Percentiles rank a stretch among this genome's conserved stretches.
Evolutionary conservation across 2,797 vertebrate species (phyloP).

Genomic region (Falco concolor): DNA sequence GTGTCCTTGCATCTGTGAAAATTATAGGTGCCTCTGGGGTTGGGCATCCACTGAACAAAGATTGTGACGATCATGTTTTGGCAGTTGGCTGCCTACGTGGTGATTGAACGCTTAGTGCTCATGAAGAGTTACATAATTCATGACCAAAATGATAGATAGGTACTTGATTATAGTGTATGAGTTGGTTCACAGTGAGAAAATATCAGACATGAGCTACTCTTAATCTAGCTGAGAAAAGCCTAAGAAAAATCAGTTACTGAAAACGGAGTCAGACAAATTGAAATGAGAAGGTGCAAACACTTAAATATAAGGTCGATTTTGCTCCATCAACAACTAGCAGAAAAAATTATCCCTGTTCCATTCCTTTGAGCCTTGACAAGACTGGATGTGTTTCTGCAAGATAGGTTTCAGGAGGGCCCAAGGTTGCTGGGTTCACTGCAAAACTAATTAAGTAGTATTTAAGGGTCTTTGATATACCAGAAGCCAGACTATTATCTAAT

Average conservation of each 20-base stretch:
- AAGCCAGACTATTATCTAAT: not conserved
- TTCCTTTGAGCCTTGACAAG: not conserved
- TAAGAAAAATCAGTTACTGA: slow-evolving; percentile 42
- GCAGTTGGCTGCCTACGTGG: slow-evolving; percentile 47
- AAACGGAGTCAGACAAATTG: slow-evolving; percentile 13
- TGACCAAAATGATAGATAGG: slow-evolving; percentile 63
- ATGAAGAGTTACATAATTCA: slow-evolving; percentile 58
- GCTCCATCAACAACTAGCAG: not conserved
- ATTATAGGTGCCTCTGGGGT: slow-evolving; percentile 44
- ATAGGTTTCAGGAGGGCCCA: not conserved
- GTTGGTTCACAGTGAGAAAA: slow-evolving; percentile 55
- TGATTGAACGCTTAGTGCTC: slow-evolving; percentile 41
- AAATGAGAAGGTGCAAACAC: slow-evolving; percentile 39
- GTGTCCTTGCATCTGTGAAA: slow-evolving; percentile 28
- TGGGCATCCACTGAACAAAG: slow-evolving; percentile 54
- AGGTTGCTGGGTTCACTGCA: not conserved
- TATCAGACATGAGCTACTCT: slow-evolving; percentile 33
- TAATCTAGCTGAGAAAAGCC: slow-evolving; percentile 33
- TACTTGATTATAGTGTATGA: slow-evolving; percentile 58
- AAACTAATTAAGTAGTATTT: not conserved
- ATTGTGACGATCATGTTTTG: slow-evolving; percentile 36
- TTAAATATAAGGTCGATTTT: slow-evolving; percentile 23
- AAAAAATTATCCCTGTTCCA: not conserved
- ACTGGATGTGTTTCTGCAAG: not conserved
- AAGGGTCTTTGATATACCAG: not conserved